Conservation (phyloP, 2,888 invertebrate genomes). For the Cancer borealis region DNA sequence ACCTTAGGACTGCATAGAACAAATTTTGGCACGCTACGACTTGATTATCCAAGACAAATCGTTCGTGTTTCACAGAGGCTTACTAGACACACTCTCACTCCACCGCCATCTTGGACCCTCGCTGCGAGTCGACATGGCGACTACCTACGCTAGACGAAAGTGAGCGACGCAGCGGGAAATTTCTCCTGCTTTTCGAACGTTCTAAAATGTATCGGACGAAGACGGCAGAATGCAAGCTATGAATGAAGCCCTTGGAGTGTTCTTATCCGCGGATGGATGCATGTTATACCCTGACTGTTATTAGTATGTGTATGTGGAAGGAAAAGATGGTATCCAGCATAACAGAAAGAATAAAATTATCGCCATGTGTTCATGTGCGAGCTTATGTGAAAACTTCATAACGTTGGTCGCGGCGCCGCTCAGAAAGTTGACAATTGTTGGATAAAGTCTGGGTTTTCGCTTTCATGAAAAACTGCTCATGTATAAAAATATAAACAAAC, state of each 20-base stretch:
- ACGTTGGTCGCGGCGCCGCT: background rate
- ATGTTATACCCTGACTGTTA: background rate
- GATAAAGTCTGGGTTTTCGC: slow-evolving; percentile 48
- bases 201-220: slow-evolving; percentile 28
- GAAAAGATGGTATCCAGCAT: background rate
- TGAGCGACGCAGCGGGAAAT: slow-evolving; percentile 47
- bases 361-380: background rate
- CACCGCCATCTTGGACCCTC: slow-evolving; percentile 72
- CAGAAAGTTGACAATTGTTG: slow-evolving; percentile 38
- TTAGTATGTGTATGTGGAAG: background rate
- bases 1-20: slow-evolving; percentile 60
- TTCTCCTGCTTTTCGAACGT: background rate
- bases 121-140: slow-evolving; percentile 62
- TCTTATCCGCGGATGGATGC: background rate
- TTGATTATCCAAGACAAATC: slow-evolving; percentile 67
- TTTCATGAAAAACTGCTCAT: slow-evolving; percentile 46
- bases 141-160: slow-evolving; percentile 67
- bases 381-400: background rate
- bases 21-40: slow-evolving; percentile 59
- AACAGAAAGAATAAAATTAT: background rate
- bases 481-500: background rate
- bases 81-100: slow-evolving; percentile 68
- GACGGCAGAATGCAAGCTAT: background rate
- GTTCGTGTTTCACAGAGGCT: slow-evolving; percentile 64
- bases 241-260: background rate